Conservation (phyloP, 2,888 invertebrate genomes). For the Dicyrtoma fusca region DNA sequence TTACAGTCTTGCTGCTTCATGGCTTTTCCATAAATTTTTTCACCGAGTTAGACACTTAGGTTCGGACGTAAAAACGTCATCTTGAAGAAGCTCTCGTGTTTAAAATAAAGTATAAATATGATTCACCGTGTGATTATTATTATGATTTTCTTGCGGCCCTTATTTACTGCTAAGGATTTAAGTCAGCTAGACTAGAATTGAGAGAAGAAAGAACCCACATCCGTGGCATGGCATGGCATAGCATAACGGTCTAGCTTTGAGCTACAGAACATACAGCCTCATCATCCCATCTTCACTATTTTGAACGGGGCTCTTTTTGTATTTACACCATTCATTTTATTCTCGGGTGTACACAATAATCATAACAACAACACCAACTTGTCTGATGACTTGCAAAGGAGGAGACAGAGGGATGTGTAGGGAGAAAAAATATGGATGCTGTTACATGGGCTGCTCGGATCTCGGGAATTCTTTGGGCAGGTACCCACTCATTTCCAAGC, state of each 20-base stretch:
- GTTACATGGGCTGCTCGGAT: slow-evolving; percentile 10
- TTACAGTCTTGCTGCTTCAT: slow-evolving; percentile 17
- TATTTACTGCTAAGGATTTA: slow-evolving; percentile 33
- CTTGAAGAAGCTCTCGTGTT: slow-evolving; percentile 35
- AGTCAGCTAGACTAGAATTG: too few species aligned
- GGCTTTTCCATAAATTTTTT: slow-evolving; percentile 35
- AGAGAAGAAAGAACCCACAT: slow-evolving; percentile 8
- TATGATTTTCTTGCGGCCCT: slow-evolving; percentile 40
- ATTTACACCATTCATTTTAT: slow-evolving; percentile 21
- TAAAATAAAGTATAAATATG: slow-evolving; percentile 39
- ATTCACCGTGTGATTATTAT: slow-evolving; percentile 42
- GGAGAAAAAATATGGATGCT: slow-evolving; percentile 31
- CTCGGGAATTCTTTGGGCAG: slow-evolving; percentile 17
- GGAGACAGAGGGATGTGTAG: slow-evolving; percentile 29
- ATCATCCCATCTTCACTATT: not conserved
- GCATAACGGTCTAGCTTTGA: not conserved
- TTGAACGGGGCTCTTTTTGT: not conserved
- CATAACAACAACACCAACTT: slow-evolving; percentile 27
- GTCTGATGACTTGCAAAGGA: slow-evolving; percentile 36
- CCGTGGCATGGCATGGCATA: too few species aligned
- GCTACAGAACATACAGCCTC: not conserved
- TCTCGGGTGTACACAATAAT: slow-evolving; percentile 21
- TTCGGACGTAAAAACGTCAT: slow-evolving; percentile 34
- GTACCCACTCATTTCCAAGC: slow-evolving; percentile 31
- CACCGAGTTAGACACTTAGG: slow-evolving; percentile 25